These are phyloP conservation scores for Icerya purchasi DNA, from an alignment of 2,888 invertebrate genomes.

Conservation along the genomic window DNA sequence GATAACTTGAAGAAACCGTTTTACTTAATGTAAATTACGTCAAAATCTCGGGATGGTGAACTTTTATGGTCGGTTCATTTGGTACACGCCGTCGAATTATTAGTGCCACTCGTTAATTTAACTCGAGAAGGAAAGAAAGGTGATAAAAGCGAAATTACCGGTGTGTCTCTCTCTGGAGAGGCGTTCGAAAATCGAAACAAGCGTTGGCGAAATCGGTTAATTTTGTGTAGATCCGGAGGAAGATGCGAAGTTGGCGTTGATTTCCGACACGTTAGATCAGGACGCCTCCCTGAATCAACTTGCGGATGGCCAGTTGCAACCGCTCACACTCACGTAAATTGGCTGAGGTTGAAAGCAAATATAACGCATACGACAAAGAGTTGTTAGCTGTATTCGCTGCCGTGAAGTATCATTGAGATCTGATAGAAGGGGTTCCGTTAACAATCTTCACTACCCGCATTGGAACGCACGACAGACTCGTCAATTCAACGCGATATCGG, in stretches of 20 bases:
- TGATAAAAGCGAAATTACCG: conserved; percentile 17
- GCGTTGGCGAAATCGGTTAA: conserved; percentile 19
- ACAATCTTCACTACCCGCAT: conserved; percentile 15
- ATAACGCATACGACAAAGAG: conserved; percentile 15
- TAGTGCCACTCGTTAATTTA: conserved; percentile 8
- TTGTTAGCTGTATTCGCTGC: conserved; percentile 13
- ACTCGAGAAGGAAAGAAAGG: conserved; percentile 12
- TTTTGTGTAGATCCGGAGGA: conserved; percentile 23
- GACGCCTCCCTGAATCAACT: conserved; percentile 25
- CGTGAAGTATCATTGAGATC: conserved; percentile 12
- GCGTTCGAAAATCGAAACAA: conserved; percentile 21
- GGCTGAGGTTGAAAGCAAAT: conserved; percentile 8
- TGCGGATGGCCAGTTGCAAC: conserved; percentile 2
- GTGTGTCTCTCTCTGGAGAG: conserved; percentile 16
- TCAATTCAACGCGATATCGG: too few relatives aligned
- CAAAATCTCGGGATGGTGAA: conserved; percentile 16
- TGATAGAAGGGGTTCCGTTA: conserved; percentile 15
- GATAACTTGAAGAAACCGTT: too few relatives aligned
- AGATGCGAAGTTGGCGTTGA: conserved; percentile 20
- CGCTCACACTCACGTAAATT: conserved; percentile 14
- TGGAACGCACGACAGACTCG: too few relatives aligned
- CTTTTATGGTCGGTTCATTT: conserved; percentile 15
- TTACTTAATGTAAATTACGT: too few relatives aligned
- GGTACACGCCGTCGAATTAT: conserved; percentile 13
- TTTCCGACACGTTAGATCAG: conserved; percentile 24